Conservation (phyloP, 2,113 vertebrate species). For the Bufo bufo region DNA sequence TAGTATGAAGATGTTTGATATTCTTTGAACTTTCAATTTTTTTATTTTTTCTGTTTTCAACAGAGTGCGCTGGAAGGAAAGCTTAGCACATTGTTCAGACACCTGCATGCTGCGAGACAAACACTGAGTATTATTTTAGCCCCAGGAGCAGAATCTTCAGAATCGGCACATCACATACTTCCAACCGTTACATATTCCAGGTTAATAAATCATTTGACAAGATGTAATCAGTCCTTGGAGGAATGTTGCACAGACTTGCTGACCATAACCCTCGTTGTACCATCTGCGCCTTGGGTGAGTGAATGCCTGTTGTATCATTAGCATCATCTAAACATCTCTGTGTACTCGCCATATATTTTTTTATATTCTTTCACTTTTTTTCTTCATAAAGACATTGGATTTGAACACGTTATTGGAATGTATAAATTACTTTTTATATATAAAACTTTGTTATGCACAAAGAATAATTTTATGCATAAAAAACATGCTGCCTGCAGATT, state of each 20-base stretch:
- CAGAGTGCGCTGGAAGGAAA: slow-evolving; percentile 68
- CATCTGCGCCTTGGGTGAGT: slow-evolving; percentile 68
- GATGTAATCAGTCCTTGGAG: slow-evolving; percentile 63
- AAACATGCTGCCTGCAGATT: too few species aligned
- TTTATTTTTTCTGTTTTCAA: slow-evolving; percentile 58
- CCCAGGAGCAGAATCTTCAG: slow-evolving; percentile 60
- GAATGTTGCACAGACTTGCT: slow-evolving; percentile 67
- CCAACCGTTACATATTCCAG: slow-evolving; percentile 58
- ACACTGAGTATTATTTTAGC: slow-evolving; percentile 65
- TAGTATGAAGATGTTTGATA: slow-evolving; percentile 4
- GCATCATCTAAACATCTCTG: not conserved
- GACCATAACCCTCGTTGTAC: slow-evolving; percentile 68
- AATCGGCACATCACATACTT: slow-evolving; percentile 56
- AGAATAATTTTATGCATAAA: too few species aligned
- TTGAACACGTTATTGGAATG: not conserved
- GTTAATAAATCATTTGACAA: slow-evolving; percentile 63
- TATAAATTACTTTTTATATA: too few species aligned
- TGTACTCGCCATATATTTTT: not conserved
- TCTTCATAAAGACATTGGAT: not conserved
- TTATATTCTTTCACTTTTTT: not conserved
- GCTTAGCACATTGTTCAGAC: slow-evolving; percentile 69
- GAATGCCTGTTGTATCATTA: slow-evolving; percentile 7
- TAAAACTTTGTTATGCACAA: too few species aligned
- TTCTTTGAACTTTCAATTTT: not conserved
- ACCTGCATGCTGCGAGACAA: slow-evolving; percentile 71